Conservation (phyloP, 2,797 vertebrate genomes). For the Cheirogaleus major region DNA sequence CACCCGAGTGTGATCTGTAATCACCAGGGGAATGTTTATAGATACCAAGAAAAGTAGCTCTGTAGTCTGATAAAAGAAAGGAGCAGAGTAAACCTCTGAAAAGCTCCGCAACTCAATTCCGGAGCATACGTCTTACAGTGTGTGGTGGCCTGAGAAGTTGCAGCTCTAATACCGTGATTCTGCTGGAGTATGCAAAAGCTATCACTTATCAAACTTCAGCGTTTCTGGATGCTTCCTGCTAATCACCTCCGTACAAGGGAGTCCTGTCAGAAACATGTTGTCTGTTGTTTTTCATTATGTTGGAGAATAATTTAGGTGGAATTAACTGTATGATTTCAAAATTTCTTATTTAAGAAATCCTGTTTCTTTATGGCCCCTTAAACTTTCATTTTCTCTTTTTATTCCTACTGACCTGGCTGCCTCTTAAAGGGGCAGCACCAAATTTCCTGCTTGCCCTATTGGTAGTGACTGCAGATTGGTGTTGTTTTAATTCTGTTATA, state of each 20-base stretch:
- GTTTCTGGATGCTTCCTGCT: not conserved
- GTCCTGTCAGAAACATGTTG: not conserved
- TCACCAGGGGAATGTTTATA: not conserved
- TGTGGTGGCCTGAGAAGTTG: not conserved
- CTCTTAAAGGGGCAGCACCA: not conserved
- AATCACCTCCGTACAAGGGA: not conserved
- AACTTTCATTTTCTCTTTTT: not conserved
- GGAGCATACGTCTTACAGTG: not conserved
- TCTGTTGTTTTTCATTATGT: not conserved
- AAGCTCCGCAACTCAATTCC: not conserved
- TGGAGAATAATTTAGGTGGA: not conserved
- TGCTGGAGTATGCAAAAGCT: no score
- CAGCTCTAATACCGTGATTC: not conserved
- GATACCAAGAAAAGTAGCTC: not conserved
- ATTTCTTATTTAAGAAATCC: constrained; percentile 13
- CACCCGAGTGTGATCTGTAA: not conserved
- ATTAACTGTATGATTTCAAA: not conserved
- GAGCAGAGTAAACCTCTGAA: not conserved
- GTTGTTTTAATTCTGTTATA: not conserved
- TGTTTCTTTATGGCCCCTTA: not conserved
- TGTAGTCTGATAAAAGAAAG: not conserved
- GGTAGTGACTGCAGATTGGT: not conserved
- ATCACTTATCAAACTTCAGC: not conserved
- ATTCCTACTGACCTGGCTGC: not conserved
- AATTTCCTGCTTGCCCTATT: not conserved